Percentiles rank a stretch among this genome's conserved stretches.
Conservation (phyloP, 2,797 vertebrate species). For the Mallotus villosus region DNA sequence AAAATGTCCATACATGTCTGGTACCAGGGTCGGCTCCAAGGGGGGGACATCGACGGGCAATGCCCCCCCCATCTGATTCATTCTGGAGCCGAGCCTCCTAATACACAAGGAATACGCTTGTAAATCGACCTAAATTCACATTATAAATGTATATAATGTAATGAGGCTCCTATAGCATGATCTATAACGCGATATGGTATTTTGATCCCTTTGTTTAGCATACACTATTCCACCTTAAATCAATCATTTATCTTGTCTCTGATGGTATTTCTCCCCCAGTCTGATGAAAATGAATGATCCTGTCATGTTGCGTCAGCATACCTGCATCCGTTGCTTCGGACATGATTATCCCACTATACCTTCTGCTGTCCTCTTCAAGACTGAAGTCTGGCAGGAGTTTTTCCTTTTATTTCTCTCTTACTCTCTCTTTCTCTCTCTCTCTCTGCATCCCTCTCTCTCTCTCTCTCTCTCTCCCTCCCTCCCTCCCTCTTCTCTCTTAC, state of each 20-base stretch:
- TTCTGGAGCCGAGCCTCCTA: too few species aligned
- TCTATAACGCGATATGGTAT: neutral
- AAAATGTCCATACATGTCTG: too few species aligned
- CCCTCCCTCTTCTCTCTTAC: constrained; percentile 54
- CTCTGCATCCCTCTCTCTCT: constrained; percentile 37
- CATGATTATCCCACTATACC: constrained; percentile 71
- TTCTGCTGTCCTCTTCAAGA: constrained; percentile 58
- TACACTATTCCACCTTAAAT: neutral
- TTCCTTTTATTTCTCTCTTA: constrained; percentile 70
- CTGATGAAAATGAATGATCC: constrained; percentile 50
- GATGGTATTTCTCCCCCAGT: constrained; percentile 30
- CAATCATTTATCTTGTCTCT: constrained; percentile 20
- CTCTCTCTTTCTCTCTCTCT: constrained; percentile 56
- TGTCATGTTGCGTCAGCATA: constrained; percentile 51
- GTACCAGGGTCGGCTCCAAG: too few species aligned
- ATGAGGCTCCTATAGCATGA: too few species aligned
- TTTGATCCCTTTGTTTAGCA: neutral
- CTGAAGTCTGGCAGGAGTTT: constrained; percentile 54
- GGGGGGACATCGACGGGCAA: too few species aligned
- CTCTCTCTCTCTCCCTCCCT: constrained; percentile 51
- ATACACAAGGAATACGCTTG: too few species aligned
- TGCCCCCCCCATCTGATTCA: too few species aligned
- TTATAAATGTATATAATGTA: too few species aligned
- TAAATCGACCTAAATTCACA: too few species aligned
- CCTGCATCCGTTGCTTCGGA: constrained; percentile 63